Evolutionary conservation across 2,888 invertebrate genomes (phyloP).

Genomic region (Parnassius apollo): DNA sequence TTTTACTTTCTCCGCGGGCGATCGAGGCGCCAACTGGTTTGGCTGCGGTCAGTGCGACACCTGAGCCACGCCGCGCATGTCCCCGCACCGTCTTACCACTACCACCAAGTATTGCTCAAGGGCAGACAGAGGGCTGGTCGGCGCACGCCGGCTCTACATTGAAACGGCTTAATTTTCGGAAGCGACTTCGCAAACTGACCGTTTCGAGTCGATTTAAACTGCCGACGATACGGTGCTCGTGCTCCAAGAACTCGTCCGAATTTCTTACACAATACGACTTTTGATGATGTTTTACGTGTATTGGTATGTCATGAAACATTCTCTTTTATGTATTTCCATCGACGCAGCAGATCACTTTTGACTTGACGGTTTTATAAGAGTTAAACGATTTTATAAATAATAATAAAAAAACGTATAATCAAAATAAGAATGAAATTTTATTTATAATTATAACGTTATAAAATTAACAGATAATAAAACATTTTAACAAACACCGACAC

Average conservation of each 20-base stretch:
- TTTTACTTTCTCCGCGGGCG: conserved; percentile 55
- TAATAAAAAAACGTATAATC: conserved; percentile 6
- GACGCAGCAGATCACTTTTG: neutral
- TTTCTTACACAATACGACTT: conserved; percentile 57
- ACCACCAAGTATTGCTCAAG: conserved; percentile 50
- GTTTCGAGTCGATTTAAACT: conserved; percentile 45
- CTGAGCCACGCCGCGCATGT: conserved; percentile 69
- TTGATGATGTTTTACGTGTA: conserved; percentile 48
- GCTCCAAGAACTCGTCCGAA: conserved; percentile 53
- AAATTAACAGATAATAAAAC: conserved; percentile 8
- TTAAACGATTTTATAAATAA: conserved; percentile 7
- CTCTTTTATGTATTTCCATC: conserved; percentile 16
- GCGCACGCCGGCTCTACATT: conserved; percentile 25
- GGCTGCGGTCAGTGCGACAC: conserved; percentile 75
- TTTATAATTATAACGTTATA: conserved; percentile 1
- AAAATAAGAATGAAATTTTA: conserved; percentile 5
- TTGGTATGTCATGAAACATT: conserved; percentile 21
- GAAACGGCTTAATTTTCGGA: conserved; percentile 22
- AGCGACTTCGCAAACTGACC: conserved; percentile 33
- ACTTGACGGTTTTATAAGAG: neutral
- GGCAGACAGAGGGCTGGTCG: conserved; percentile 35
- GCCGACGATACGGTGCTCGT: conserved; percentile 48
- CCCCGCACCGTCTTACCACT: conserved; percentile 41
- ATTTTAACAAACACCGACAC: neutral
- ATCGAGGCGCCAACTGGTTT: conserved; percentile 47